Evolutionary conservation across 2,888 invertebrate species (phyloP), one percentile per base, ranked within the genome.

Genomic region (Troilus luridus): DNA sequence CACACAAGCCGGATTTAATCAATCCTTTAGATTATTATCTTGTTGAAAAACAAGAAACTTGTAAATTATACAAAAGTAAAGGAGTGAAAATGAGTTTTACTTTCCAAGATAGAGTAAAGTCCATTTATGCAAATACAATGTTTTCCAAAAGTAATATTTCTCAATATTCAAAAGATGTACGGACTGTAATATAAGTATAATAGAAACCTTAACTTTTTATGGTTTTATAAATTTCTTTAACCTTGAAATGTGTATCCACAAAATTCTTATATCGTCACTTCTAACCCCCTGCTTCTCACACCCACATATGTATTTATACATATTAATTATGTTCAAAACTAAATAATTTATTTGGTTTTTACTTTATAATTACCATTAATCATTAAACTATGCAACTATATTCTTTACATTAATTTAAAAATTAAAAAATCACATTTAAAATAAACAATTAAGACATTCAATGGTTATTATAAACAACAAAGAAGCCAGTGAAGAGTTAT

Each of bases 341-440:
- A 17, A 77, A 67, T 67, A 27, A 27, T 27, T 67, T 67, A 67
- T 77, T 77, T 77, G 12, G 41, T 41, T 77, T 9, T 41, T 14
- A 12, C 67, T 41, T 41, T 77, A 41, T 41, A 77, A 77, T 77
- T 11, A 41, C 19, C 7, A 19, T 27, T 77, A 21, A 77, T 77
- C 41, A 77, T 77, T 41, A 77, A 41, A 27, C 41, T 77, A 77
- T 17, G 7, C 72, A 27, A 24, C 41, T 77, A 77, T 9, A 17
- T 41, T 17, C 27, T 24, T 77, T 41, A 77, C 14, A 41, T 77
- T 19, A 27, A 77, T 77, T 77, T 41, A 41, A 77, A 7, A 77
- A 77, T 77, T 77, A 41, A 17, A 77, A 77, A 17, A 77, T 77
- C n/a, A 64, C 64, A 64, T 64, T 64, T n/a, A 64, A 64, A 64